Evolutionary conservation across 2,797 vertebrate genomes (phyloP).

Genomic region (Clamator glandarius): DNA sequence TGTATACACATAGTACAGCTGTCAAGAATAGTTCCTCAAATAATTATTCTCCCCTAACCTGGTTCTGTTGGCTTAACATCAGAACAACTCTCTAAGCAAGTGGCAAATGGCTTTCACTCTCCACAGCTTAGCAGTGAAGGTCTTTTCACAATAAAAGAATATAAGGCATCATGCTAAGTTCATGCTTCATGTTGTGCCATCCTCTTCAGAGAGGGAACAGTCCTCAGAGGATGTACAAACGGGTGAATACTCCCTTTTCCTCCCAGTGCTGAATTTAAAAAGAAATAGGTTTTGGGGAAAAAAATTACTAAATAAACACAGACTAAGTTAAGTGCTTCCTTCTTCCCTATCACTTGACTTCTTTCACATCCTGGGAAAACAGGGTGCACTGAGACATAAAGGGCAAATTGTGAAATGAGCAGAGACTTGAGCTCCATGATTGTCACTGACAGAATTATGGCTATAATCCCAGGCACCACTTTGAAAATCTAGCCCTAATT

Average conservation of each 20-base stretch:
- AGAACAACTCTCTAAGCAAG: not conserved
- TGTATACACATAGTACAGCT: not conserved
- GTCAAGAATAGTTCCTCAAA: not conserved
- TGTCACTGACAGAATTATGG: not conserved
- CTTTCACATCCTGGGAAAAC: not conserved
- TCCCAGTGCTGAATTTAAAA: not conserved
- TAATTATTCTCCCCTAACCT: not conserved
- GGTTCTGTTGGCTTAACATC: not conserved
- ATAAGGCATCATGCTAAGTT: not conserved
- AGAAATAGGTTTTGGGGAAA: not conserved
- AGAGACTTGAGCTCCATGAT: not conserved
- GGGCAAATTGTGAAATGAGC: not conserved
- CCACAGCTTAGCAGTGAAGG: not conserved
- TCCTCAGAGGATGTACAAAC: not conserved
- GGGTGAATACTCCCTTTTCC: not conserved
- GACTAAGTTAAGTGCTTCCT: not conserved
- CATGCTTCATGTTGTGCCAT: not conserved
- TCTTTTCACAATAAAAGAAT: not conserved
- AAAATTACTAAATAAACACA: not conserved
- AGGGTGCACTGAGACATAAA: not conserved
- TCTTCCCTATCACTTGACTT: not conserved
- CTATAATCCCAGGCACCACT: constrained; percentile 20
- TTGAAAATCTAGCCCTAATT: constrained; percentile 42
- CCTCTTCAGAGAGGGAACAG: not conserved
- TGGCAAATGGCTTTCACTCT: not conserved